Base-by-base conservation (phyloP, 2,888 invertebrate genomes). In the Perdita meconis region DNA sequence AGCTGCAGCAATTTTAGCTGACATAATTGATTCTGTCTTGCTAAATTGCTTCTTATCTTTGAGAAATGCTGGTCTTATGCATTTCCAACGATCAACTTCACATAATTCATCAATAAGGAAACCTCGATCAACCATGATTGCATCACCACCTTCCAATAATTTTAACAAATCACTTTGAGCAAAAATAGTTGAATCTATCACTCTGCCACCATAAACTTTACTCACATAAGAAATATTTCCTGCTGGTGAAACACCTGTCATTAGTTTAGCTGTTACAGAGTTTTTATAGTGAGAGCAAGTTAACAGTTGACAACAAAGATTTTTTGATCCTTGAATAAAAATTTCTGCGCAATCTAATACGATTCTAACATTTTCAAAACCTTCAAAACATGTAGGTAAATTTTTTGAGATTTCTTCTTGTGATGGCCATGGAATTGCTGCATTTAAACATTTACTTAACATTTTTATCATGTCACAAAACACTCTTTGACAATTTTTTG, bases 281-380 rank as follows among this genome's bases (percentile, higher is more conserved):
- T 22, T 13, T 50, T 50, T 50, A 22, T 50, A 50, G 13, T 50
- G 19, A 13, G 50, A 50, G 24, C 24, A 50, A 19, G 22, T 50
- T 5, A 24, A 13, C 24, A 50, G 22, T 50, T 50, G 50, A 22
- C 50, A 50, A 50, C 13, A 50, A 24, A 50, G 24, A 22, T 50
- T 50, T 22, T 12, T 50, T 19, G 50, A 24, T 24, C 24, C 24
- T 26, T 50, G 26, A 24, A 50, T 22, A 22, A 22, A 12, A 22
- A 50, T 50, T 50, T 50, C 50, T 12, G 50, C 24, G 50, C 26
- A 50, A 50, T 50, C 50, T 50, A 50, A 50, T 50, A 50, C 12
- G 19, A 50, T 50, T 40, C n/a, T 13, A n/a, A 16, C 16, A 16
- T 42, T 8, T 0, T 4, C 16, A 42, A 6, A 42, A 0, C 19